These are phyloP conservation scores for Hirudo medicinalis DNA, from an alignment of 1,140 invertebrate genomes.

Conservation along the genomic window DNA sequence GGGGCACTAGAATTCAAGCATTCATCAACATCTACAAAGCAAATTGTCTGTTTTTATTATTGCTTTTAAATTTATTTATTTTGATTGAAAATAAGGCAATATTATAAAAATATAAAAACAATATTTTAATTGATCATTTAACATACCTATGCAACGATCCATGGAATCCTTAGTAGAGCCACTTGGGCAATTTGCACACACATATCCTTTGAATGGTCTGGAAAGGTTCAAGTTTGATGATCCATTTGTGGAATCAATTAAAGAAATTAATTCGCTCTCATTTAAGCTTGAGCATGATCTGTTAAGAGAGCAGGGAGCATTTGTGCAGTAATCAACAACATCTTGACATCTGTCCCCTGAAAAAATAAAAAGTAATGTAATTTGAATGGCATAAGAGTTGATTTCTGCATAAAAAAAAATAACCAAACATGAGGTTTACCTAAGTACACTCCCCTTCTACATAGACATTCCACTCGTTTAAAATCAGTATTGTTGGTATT, in stretches of 20 bases:
- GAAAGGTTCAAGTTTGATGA: too few relatives aligned
- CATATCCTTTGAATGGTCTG: conserved; percentile 1
- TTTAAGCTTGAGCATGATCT: too few relatives aligned
- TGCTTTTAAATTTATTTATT: too few relatives aligned
- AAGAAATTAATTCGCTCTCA: too few relatives aligned
- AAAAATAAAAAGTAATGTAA: not conserved
- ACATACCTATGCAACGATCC: conserved; percentile 1
- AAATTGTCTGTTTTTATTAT: too few relatives aligned
- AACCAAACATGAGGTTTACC: not conserved
- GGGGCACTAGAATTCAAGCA: too few relatives aligned
- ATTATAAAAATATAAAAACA: too few relatives aligned
- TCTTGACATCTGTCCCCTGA: not conserved
- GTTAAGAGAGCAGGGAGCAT: too few relatives aligned
- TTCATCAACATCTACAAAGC: too few relatives aligned
- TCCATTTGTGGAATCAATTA: too few relatives aligned
- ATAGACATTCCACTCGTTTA: not conserved
- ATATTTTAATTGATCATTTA: not conserved
- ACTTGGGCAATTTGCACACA: not conserved
- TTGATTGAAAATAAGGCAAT: too few relatives aligned
- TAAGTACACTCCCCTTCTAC: not conserved
- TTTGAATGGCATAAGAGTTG: not conserved
- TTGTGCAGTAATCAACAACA: not conserved
- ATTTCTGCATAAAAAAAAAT: not conserved
- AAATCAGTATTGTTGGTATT: conserved; percentile 2
- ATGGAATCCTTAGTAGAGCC: not conserved